Evolutionary conservation across 2,113 vertebrate genomes (phyloP).

Genomic region (Paramisgurnus dabryanus): DNA sequence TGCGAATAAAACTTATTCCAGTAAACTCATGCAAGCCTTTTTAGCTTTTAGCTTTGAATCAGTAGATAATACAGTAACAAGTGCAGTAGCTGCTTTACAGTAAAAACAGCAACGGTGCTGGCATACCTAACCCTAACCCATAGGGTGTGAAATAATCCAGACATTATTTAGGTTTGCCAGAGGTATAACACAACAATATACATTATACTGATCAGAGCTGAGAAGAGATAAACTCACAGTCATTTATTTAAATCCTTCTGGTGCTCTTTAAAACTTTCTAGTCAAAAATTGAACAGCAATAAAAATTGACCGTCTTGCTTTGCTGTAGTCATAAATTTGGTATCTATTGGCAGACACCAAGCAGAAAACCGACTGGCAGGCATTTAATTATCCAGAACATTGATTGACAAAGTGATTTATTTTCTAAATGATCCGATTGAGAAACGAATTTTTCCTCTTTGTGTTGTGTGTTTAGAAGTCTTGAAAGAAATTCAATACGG

Average conservation of each 20-base stretch:
- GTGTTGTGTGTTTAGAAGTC: constrained; percentile 1
- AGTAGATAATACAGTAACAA: no score
- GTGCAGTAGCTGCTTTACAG: no score
- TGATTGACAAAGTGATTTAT: constrained; percentile 80
- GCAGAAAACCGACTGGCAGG: constrained; percentile 76
- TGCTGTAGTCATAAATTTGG: constrained; percentile 76
- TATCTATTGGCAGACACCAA: constrained; percentile 76
- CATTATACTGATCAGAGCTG: constrained; percentile 66
- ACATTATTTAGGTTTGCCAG: no score
- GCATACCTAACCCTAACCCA: no score
- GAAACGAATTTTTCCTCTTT: constrained; percentile 32
- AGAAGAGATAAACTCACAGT: constrained; percentile 48
- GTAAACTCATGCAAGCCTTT: no score
- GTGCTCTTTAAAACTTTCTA: constrained; percentile 76
- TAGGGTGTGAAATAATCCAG: no score
- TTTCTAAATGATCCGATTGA: constrained; percentile 75
- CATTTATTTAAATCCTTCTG: constrained; percentile 67
- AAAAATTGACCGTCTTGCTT: constrained; percentile 86
- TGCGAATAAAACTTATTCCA: no score
- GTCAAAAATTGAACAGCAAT: constrained; percentile 78
- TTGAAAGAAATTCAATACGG: not conserved
- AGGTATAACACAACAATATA: not conserved
- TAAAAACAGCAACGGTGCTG: no score
- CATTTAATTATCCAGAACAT: constrained; percentile 83
- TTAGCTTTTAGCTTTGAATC: no score